Evolutionary conservation across 2,113 vertebrate genomes (phyloP), one percentile per base, ranked within the genome.

Genomic region (Piprites chloris): DNA sequence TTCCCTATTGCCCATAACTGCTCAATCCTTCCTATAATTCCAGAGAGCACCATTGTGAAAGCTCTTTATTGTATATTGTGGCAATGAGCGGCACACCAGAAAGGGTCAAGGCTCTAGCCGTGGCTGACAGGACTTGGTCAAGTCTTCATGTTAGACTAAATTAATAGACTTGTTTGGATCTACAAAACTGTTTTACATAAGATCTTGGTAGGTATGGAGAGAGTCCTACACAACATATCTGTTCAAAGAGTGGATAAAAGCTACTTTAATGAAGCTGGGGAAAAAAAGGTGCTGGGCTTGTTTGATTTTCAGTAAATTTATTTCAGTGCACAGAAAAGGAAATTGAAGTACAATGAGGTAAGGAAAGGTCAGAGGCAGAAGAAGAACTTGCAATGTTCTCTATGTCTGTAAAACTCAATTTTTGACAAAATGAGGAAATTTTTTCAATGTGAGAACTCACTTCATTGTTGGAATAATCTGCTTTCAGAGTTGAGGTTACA

Each of bases 1-100:
- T 94, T 69, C n/a, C 28, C 19, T 86, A 61, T 77, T 83, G 39
- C 49, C 33, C 3, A 2, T 63, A 71, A 59, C 78, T 79, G 23
- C 66, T 92, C 90, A 92, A 88, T 94, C 68, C 67, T 89, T 88
- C 62, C 32, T 89, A 10, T 76, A 55, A 84, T 86, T 92, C 85
- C 67, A 84, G 79, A 69, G 37, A 77, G 37, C 50, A 41, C 58
- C 58, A n/a, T 76, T 77, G 68, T 85, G 76, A 83, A 92, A 86
- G 59, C 79, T 83, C 41, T 37, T 79, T 77, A 52, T 56, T 87
- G 56, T 41, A 39, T 50, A 26, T 50, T 58, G 37, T 71, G 65
- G 37, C 73, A 67, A 52, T 55, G 86, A 86, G 49, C 65, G 88
- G 58, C 83, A 28, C 79, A 80, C 67, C 49, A 77, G 72, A 83